Base-by-base conservation (phyloP, 2,888 invertebrate genomes). In the Nephrotoma appendiculata region DNA sequence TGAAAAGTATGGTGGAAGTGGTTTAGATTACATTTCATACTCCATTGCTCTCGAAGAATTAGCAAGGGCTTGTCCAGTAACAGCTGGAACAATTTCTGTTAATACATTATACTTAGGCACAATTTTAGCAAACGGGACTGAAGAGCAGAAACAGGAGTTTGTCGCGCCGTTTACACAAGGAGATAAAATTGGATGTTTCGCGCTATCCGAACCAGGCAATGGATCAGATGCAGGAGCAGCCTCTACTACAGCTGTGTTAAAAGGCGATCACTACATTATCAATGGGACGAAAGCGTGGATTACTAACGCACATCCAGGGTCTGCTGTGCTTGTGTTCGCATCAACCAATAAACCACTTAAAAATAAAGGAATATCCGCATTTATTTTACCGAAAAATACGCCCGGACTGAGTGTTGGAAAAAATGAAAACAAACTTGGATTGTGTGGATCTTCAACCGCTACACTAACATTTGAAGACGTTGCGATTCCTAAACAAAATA, bases 171-270 rank as follows among this genome's bases (percentile, higher is more conserved):
- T 95, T 89, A 93, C 94, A 83, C 92, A 90, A 90, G 98, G 94
- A 85, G 92, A 93, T 11, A 93, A 93, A 90, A 92, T 99, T 86
- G 99, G 98, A 1, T 98, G 98, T 90, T 99, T 99, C 93, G 98
- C 98, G 41, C 92, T 99, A 0, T 98, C 98, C 87, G 98, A 98
- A 91, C 98, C 98, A 52, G 96, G 96, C 0, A 98, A 98, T 92
- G 98, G 98, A 0, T 98, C 98, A 87, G 99, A 99, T 93, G 98
- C 98, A 11, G 98, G 98, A 12, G 98, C 98, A 15, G 98, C 98
- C 0, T 96, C 97, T 0, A 98, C 98, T 0, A 95, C 93, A 6
- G 98, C 98, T 0, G 94, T 93, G 89, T 91, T 93, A 7, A 92
- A 93, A n/a, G 95, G 95, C 0, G 93, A 94, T 89, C 93, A 93